Base-by-base conservation (phyloP, 2,888 invertebrate genomes). In the Cantharis flavilabris region DNA sequence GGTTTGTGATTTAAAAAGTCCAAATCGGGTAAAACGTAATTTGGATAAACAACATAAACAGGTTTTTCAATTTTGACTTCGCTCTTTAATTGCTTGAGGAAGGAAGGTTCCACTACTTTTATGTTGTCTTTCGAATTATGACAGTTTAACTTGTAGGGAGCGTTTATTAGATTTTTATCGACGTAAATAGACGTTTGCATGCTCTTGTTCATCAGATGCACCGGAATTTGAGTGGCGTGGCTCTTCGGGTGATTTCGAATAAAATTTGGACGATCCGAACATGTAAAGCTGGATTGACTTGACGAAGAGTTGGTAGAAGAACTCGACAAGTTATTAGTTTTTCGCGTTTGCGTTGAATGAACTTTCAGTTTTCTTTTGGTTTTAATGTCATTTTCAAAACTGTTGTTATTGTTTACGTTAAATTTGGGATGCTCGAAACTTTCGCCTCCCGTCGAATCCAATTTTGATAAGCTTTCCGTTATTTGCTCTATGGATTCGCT, bases 31-130 rank as follows among this genome's bases (percentile, higher is more conserved):
- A 97, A 89, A 9, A 97, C 94, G 85, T 97, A 97, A 88, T 95
- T 97, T 28, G 97, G 97, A 89, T 97, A 97, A 81, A 97, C 92
- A 65, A 97, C 94, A 87, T 96, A 97, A 1, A 97, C 95, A 3
- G 96, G 96, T 84, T 94, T 95, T 84, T 92, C 87, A 88, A 86
- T 90, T 81, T 87, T 86, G 9, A 79, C 83, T 79, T 88, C 88
- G 72, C 86, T 83, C 87, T 88, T 93, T 14, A 94, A 87, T 86
- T 93, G 93, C 82, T 91, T 92, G 79, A 94, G 88, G 85, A 94
- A 94, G 13, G 94, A 94, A 33, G 93, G 92, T 83, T 94, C 93
- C 14, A 94, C 90, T 64, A 94, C 89, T 84, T 92, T 92, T 72
- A 92, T 89, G 11, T 91, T 84, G 81, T 92, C 91, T 74, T 84